Base-by-base conservation (phyloP, 2,113 vertebrate species). In the Atherinomorus stipes region DNA sequence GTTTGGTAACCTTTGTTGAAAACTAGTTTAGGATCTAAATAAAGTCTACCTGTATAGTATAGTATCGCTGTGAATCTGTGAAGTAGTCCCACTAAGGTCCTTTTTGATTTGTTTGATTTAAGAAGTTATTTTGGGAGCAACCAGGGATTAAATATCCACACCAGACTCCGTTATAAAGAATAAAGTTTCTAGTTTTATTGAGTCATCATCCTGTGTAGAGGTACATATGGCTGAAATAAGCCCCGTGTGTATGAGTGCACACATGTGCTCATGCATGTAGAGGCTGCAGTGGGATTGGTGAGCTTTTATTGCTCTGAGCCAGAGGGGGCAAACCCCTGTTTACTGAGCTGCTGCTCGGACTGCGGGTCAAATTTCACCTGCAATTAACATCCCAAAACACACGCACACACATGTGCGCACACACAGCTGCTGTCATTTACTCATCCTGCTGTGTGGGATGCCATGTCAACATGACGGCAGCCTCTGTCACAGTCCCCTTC, bases 381-480 rank as follows among this genome's bases (percentile, higher is more conserved):
- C 85, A 91, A 92, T 90, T 91, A 90, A 90, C 63, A 18, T 64
- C 11, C 45, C 23, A 18, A 57, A 71, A 65, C 44, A 23, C 52
- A 57, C 64, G 71, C 62, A 71, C 61, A 72, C 56, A 58, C 54
- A 68, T 11, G 62, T 73, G 71, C 71, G 37, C 50, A 44, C 72
- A 64, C 45, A 70, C 63, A 68, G 85, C 88, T 89, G 81, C 74
- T 88, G 87, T 66, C 85, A 83, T 91, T 91, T 90, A 90, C 90
- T 91, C 88, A 88, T 80, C 73, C 85, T 80, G 59, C 86, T 84
- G 87, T 90, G 85, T 81, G 83, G 84, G 79, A 91, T 78, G 78
- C 64, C 80, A 67, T 74, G 78, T 85, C 86, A 86, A 78, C 82
- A 74, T 73, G 85, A 91, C 81, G 85, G 85, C 72, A 74, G 73